Evolutionary conservation across 2,797 vertebrate species (phyloP).

Genomic region (Chelonia mydas): DNA sequence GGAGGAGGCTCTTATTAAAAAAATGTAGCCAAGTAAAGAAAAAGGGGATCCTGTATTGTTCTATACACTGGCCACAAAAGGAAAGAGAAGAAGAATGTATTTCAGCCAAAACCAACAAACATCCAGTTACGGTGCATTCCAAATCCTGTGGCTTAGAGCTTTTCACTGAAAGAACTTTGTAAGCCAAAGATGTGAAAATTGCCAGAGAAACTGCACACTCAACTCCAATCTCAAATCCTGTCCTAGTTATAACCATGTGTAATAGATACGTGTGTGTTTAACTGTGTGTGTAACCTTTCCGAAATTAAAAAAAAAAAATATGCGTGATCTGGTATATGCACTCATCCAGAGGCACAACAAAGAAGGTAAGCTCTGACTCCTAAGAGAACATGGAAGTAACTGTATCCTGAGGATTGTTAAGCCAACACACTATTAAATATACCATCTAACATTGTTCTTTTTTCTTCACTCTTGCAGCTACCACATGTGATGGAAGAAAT

Average conservation of each 20-base stretch:
- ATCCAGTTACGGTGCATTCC: constrained; percentile 43
- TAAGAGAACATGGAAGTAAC: constrained; percentile 66
- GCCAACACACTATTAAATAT: constrained; percentile 83
- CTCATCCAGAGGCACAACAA: constrained; percentile 44
- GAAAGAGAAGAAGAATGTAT: constrained; percentile 12
- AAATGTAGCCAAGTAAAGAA: neutral
- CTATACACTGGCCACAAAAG: constrained; percentile 7
- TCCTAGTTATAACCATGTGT: neutral
- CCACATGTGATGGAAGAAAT: constrained; percentile 91
- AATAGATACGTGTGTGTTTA: rapidly evolving
- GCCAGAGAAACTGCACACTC: neutral
- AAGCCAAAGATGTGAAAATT: constrained; percentile 25
- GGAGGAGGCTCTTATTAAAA: neutral
- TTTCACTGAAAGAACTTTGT: neutral
- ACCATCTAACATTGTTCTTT: constrained; percentile 83
- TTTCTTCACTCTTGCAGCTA: constrained; percentile 82
- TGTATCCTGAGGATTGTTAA: constrained; percentile 72
- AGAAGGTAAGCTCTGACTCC: constrained; percentile 32
- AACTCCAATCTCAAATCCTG: neutral
- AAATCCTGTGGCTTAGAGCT: neutral
- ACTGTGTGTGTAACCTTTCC: rapidly evolving
- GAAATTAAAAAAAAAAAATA: neutral
- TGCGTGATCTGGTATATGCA: neutral
- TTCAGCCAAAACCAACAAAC: constrained; percentile 60
- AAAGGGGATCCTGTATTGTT: neutral